These are phyloP conservation scores for Syncerus caffer DNA, from an alignment of 2,797 vertebrate species.

Conservation along the genomic window DNA sequence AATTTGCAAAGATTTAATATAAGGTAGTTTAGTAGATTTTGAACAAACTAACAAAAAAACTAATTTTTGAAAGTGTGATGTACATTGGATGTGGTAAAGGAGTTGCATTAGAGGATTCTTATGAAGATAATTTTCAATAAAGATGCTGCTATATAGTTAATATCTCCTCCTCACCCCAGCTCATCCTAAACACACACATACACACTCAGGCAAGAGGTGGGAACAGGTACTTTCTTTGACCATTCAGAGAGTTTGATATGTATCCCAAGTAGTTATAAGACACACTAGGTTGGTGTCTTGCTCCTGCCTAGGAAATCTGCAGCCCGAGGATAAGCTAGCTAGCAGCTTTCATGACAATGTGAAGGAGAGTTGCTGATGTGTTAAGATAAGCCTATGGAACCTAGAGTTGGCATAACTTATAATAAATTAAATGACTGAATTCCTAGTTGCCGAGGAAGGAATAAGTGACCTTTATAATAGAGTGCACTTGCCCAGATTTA, in stretches of 20 bases:
- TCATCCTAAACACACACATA: too few species aligned
- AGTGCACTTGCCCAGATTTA: background rate
- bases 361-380: background rate
- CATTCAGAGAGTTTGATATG: background rate
- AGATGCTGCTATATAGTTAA: background rate
- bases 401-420: background rate
- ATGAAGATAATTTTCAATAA: background rate
- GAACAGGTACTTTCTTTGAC: background rate
- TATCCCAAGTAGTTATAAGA: background rate
- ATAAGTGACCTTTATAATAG: background rate
- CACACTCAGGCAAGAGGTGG: background rate
- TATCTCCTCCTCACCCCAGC: too few species aligned
- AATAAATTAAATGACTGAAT: background rate
- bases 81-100: background rate
- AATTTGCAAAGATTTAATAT: background rate
- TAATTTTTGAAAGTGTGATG: background rate
- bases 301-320: background rate
- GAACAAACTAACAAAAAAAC: background rate
- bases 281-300: background rate
- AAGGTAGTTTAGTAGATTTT: background rate
- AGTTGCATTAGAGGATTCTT: background rate
- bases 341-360: background rate
- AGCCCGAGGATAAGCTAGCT: too few species aligned
- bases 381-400: background rate
- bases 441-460: background rate